These are phyloP conservation scores for Rhopalosiphum maidis DNA, from an alignment of 1,140 invertebrate genomes.

Conservation along the genomic window DNA sequence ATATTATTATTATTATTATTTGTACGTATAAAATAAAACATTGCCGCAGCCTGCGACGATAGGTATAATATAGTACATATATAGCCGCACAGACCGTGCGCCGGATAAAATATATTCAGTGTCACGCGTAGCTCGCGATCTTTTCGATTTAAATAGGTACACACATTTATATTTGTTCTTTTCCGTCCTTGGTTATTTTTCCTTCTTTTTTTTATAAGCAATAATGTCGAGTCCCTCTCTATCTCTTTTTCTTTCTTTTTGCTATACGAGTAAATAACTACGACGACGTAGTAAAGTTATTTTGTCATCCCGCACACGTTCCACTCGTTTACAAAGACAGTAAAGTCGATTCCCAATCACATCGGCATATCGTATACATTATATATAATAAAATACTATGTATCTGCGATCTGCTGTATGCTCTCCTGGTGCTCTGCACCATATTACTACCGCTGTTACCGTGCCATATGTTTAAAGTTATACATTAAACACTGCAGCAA, in stretches of 20 bases:
- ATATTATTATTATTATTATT: neutral
- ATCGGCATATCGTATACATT: neutral
- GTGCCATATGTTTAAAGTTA: neutral
- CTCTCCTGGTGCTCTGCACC: neutral
- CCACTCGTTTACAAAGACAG: constrained; percentile 40
- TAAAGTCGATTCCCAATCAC: constrained; percentile 33
- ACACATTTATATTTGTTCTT: constrained; percentile 34
- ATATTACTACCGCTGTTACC: neutral
- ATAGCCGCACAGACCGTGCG: neutral
- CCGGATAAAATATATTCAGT: constrained; percentile 16
- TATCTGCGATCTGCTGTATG: neutral
- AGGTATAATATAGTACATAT: neutral
- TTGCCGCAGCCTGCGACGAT: neutral
- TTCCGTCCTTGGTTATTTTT: neutral
- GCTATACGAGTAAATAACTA: neutral
- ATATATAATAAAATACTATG: constrained; percentile 31
- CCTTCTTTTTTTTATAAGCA: neutral
- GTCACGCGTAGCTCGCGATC: constrained; percentile 4
- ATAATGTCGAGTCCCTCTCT: neutral
- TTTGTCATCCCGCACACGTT: constrained; percentile 52
- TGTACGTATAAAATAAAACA: neutral
- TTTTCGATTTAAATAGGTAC: constrained; percentile 51
- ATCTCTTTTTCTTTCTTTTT: neutral
- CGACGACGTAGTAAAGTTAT: constrained; percentile 17
- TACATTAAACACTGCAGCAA: neutral